A percentile compares a stretch with the other conserved stretches of the same genome.
Evolutionary conservation across 1,140 invertebrate genomes (phyloP).

Genomic region (Akabosia matsudoensis): DNA sequence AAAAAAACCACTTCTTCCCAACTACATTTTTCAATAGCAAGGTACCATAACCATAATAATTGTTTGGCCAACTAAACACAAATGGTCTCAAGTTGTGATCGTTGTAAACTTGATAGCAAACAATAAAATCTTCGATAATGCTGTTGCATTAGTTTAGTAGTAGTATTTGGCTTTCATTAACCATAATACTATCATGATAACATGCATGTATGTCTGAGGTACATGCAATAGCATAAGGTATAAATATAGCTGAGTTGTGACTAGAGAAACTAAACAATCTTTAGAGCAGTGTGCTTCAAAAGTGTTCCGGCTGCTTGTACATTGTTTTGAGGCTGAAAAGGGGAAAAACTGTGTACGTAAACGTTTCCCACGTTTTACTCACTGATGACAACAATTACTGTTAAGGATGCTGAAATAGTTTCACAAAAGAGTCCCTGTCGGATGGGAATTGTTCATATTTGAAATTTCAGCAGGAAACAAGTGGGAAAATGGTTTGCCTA

Average conservation of each 20-base stretch:
- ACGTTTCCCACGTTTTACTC: background rate
- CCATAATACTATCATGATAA: no score
- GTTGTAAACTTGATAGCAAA: background rate
- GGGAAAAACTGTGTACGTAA: background rate
- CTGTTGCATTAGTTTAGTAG: no score
- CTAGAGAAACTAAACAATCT: no score
- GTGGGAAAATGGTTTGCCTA: background rate
- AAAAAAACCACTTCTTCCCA: background rate
- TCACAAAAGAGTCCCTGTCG: conserved; percentile 20
- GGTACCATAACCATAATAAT: no score
- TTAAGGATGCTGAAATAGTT: conserved; percentile 14
- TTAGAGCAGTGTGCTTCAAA: no score
- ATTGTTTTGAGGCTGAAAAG: no score
- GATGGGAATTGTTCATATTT: conserved; percentile 15
- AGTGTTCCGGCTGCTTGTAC: no score
- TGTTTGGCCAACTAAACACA: no score
- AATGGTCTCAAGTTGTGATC: background rate
- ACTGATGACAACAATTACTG: conserved; percentile 4
- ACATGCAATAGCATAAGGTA: no score
- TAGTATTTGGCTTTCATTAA: background rate
- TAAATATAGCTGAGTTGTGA: no score
- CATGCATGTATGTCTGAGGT: no score
- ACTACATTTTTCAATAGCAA: background rate
- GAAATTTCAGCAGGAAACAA: background rate
- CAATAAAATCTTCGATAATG: no score